phyloP scores from a whole-genome alignment of 2,797 vertebrate species.

The Siniperca obscura region DNA sequence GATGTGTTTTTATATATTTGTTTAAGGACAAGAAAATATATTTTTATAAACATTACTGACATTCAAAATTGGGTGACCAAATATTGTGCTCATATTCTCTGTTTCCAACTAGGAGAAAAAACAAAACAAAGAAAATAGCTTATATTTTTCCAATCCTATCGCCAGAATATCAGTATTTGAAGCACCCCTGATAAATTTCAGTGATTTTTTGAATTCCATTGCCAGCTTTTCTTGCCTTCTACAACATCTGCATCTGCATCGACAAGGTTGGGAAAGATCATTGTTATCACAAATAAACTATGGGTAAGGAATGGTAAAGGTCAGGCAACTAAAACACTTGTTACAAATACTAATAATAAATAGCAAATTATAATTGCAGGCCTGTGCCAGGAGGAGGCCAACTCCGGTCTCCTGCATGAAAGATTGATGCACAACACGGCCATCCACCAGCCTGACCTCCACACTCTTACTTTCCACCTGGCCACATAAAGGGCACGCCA shows the following conservation, averaged over 20 bases:
- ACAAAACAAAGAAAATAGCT: neutral
- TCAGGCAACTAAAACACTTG: neutral
- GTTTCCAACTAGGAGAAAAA: neutral
- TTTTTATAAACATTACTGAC: neutral
- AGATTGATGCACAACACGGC: neutral
- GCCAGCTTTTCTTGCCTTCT: neutral
- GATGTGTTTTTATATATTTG: neutral
- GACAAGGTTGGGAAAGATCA: neutral
- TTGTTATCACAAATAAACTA: neutral
- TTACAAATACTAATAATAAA: neutral
- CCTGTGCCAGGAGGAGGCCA: neutral
- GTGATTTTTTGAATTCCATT: no score
- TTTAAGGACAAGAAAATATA: neutral
- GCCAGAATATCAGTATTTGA: neutral
- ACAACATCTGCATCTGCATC: neutral
- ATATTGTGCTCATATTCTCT: neutral
- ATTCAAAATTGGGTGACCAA: neutral
- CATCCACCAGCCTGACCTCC: neutral
- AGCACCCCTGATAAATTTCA: neutral
- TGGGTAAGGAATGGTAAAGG: neutral
- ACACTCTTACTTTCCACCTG: neutral
- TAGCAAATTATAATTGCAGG: neutral
- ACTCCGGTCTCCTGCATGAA: neutral
- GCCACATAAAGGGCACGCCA: neutral
- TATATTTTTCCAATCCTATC: neutral